Conservation (phyloP, 1,140 invertebrate genomes). For the Ceratoteleas bidentatus region DNA sequence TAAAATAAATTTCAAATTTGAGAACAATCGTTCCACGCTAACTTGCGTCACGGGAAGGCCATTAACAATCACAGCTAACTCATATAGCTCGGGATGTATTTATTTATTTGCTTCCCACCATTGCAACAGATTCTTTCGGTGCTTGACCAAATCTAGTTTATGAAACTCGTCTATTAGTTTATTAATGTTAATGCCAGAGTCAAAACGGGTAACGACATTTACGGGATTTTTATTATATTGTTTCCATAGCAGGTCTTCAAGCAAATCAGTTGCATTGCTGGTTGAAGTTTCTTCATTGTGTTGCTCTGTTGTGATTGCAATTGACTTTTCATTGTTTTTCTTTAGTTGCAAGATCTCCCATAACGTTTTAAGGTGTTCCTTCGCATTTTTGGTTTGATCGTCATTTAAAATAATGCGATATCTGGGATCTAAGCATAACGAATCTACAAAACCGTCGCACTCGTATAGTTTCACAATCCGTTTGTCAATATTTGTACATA, state of each 20-base stretch:
- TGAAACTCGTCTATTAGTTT: not conserved
- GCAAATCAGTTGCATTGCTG: not conserved
- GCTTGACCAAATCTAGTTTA: not conserved
- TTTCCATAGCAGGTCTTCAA: not conserved
- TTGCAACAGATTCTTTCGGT: not conserved
- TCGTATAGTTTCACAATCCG: not conserved
- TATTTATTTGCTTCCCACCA: slow-evolving; percentile 8
- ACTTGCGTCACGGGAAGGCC: not conserved
- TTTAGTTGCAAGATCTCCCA: not conserved
- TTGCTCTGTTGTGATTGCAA: not conserved
- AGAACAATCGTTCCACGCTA: not conserved
- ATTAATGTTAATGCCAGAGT: not conserved
- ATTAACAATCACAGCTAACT: not conserved
- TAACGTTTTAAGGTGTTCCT: not conserved
- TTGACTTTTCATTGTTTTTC: not conserved
- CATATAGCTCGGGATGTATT: not conserved
- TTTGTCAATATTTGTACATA: not conserved
- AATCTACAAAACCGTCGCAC: not conserved
- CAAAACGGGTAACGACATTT: not conserved
- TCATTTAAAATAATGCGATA: not conserved
- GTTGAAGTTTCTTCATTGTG: not conserved
- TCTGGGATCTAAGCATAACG: slow-evolving; percentile 10
- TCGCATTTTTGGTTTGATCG: slow-evolving; percentile 1
- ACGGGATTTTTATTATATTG: not conserved
- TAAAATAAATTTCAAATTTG: slow-evolving; percentile 2